Conservation (phyloP, 1,140 invertebrate species). For the Hylyphantes graminicola region DNA sequence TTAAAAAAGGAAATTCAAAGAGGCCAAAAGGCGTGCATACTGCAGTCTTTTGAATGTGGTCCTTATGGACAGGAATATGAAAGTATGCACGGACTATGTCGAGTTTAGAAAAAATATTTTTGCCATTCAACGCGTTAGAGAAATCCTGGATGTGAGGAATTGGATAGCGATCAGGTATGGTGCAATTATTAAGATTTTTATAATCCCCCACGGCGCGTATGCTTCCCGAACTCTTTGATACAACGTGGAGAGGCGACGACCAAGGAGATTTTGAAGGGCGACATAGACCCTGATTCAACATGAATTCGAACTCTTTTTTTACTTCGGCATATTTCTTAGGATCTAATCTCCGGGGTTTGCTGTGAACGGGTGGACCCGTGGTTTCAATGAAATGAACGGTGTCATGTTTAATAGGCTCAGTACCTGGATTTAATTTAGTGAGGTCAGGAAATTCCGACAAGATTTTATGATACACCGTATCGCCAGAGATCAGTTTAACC, state of each 20-base stretch:
- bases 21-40: background rate
- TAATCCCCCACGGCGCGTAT: background rate
- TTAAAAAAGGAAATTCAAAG: constrained; percentile 24
- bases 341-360: too few species aligned
- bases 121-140: background rate
- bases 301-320: too few species aligned
- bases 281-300: background rate
- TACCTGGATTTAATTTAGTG: too few species aligned
- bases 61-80: background rate
- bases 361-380: too few species aligned
- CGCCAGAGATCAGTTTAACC: too few species aligned
- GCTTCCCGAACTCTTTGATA: background rate
- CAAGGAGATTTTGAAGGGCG: background rate
- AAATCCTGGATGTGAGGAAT: constrained; percentile 23
- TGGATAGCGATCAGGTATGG: background rate
- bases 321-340: too few species aligned
- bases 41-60: background rate
- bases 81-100: background rate
- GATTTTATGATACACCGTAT: too few species aligned
- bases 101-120: constrained; percentile 14
- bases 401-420: too few species aligned
- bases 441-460: too few species aligned
- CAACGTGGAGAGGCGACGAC: background rate
- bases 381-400: too few species aligned
- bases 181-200: background rate